Base-by-base conservation (phyloP, 1,140 invertebrate genomes). In the Tetragonula clypearis region DNA sequence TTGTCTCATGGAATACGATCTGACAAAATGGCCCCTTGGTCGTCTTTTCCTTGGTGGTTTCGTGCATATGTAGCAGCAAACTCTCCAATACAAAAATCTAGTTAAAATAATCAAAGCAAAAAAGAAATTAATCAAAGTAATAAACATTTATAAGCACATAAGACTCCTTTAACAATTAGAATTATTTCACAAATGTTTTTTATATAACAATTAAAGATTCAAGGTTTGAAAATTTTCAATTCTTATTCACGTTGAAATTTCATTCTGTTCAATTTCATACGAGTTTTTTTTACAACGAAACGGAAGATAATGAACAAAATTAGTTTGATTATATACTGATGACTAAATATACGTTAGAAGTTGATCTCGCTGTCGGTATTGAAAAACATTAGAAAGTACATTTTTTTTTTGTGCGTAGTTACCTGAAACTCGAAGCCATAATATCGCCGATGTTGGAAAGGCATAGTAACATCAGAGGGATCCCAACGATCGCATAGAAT, bases 381-480 rank as follows among this genome's bases (percentile, higher is more conserved):
- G 15, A 35, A 30, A 35, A 23, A 35, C 35, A 23, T 1, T 19
- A 49, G 26, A 41, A 58, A 86, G 23, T 62, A 68, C n/a, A 26
- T 26, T 53, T 19, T 41, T 15, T 19, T 41, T 8, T 23, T 49
- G 23, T 23, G 30, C 2, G 12, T 12, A 1, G 23, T 68, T 93
- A 97, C 96, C 97, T 96, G 95, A 99, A 99, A 58, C 98, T 98
- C 77, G 98, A 97, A 14, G 98, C 98, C 97, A 99, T 98, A 78
- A 98, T 97, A 93, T 99, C 98, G n/a, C 98, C 98, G 85, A 99
- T 99, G 93, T 99, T 99, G 65, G 98, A 99, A 56, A 99, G 96
- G 90, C 98, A 99, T 8, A 99, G 96, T 78, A 99, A 96, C 97
- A 99, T 99, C 78, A 99, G 94, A 0, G 98, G 98, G 89, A 99